These are phyloP conservation scores for Temnothorax longispinosus DNA, from an alignment of 1,140 invertebrate species.

Conservation along the genomic window DNA sequence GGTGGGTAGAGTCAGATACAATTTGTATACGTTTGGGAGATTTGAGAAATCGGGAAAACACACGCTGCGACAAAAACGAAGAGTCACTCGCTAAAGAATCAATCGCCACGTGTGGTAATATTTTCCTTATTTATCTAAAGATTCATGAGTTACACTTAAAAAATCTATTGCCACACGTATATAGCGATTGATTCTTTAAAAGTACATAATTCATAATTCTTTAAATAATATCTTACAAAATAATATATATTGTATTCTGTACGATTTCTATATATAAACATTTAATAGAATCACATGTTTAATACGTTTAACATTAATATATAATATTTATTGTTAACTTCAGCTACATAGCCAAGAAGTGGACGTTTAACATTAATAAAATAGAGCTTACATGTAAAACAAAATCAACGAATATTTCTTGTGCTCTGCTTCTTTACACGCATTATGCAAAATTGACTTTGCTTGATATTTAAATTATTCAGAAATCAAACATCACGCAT, in stretches of 20 bases:
- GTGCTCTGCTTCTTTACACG: not conserved
- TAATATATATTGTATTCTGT: not conserved
- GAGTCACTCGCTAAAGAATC: not conserved
- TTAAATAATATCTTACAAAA: not conserved
- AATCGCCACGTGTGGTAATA: not conserved
- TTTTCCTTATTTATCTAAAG: no score
- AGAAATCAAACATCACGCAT: not conserved
- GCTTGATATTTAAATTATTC: not conserved
- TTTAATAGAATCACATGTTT: not conserved
- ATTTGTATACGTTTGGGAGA: conserved; percentile 6
- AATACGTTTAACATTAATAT: not conserved
- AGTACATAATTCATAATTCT: not conserved
- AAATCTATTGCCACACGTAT: not conserved
- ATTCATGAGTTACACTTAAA: no score
- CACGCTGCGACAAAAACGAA: not conserved
- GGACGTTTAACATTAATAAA: not conserved
- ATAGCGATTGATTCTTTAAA: not conserved
- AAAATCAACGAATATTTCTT: not conserved
- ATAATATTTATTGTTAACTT: no score
- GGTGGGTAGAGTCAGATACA: conserved; percentile 54
- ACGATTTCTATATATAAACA: not conserved
- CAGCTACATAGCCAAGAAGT: no score
- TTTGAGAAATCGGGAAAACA: not conserved
- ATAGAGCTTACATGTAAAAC: not conserved
- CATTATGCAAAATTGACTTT: not conserved